Evolutionary conservation across 2,797 vertebrate genomes (phyloP).

Genomic region (Bovichtus variegatus): DNA sequence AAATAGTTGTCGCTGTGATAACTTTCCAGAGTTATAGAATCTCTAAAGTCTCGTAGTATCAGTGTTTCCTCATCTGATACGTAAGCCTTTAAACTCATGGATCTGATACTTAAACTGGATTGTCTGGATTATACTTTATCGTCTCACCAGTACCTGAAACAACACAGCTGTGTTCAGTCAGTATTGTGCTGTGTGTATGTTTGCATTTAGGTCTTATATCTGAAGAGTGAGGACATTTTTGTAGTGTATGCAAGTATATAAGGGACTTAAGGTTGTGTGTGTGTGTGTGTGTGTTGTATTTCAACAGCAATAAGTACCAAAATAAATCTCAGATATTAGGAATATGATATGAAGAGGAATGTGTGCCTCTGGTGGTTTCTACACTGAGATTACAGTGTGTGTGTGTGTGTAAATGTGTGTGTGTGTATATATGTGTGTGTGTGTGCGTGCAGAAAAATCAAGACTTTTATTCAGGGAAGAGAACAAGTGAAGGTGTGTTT

Average conservation of each 20-base stretch:
- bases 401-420: too few species aligned
- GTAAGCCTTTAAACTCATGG: not conserved
- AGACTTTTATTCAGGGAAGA: not conserved
- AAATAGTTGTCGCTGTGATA: too few species aligned
- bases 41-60: too few species aligned
- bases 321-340: conserved; percentile 15
- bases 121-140: not conserved
- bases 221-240: not conserved
- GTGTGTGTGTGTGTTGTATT: conserved; percentile 3
- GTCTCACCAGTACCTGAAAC: not conserved
- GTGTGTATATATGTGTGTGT: not conserved
- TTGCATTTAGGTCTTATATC: not conserved
- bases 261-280: not conserved
- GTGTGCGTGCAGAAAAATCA: not conserved
- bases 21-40: not conserved
- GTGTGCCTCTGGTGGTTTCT: not conserved
- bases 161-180: not conserved
- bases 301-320: conserved; percentile 6
- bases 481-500: not conserved
- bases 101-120: not conserved
- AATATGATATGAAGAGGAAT: conserved; percentile 1
- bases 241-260: not conserved
- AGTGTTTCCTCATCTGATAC: not conserved
- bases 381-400: not conserved
- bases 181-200: not conserved